A percentile compares a stretch with the other conserved stretches of the same genome.
Conservation (phyloP, 2,888 invertebrate genomes). For the Heliconius cydno region DNA sequence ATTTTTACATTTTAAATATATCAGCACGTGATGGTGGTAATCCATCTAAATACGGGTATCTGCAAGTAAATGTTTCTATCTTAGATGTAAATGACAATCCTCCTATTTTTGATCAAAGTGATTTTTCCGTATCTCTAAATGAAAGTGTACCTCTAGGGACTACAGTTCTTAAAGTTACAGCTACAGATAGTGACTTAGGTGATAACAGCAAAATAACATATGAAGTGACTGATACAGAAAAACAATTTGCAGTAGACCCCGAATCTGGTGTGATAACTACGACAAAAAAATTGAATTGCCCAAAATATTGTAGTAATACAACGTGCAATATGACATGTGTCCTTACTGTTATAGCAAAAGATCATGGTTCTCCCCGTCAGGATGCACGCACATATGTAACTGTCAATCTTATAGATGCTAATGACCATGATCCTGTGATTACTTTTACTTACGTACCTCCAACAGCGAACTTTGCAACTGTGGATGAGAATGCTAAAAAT, state of each 20-base stretch:
- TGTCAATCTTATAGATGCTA: constrained; percentile 95
- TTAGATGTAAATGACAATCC: constrained; percentile 97
- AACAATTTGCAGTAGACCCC: constrained; percentile 95
- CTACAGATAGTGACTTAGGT: constrained; percentile 95
- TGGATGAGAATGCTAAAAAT: constrained; percentile 96
- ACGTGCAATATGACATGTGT: constrained; percentile 96
- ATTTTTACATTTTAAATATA: constrained; percentile 93
- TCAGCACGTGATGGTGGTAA: constrained; percentile 94
- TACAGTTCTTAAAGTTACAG: constrained; percentile 94
- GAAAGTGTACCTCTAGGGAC: constrained; percentile 97
- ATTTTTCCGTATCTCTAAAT: constrained; percentile 95
- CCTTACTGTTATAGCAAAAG: constrained; percentile 95
- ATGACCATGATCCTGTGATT: constrained; percentile 96
- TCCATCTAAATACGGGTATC: constrained; percentile 91
- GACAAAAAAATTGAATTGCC: constrained; percentile 90
- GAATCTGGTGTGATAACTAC: constrained; percentile 95
- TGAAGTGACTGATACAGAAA: constrained; percentile 92
- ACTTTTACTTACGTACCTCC: constrained; percentile 93
- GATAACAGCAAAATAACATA: constrained; percentile 97
- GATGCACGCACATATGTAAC: constrained; percentile 97
- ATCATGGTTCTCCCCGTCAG: constrained; percentile 95
- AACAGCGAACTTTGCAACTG: constrained; percentile 93
- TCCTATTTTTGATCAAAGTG: constrained; percentile 96
- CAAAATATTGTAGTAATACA: constrained; percentile 88
- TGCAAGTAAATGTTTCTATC: constrained; percentile 95